A percentile compares a stretch with the other conserved stretches of the same genome.
Conservation (phyloP, 2,113 vertebrate species). For the Vidua macroura region DNA sequence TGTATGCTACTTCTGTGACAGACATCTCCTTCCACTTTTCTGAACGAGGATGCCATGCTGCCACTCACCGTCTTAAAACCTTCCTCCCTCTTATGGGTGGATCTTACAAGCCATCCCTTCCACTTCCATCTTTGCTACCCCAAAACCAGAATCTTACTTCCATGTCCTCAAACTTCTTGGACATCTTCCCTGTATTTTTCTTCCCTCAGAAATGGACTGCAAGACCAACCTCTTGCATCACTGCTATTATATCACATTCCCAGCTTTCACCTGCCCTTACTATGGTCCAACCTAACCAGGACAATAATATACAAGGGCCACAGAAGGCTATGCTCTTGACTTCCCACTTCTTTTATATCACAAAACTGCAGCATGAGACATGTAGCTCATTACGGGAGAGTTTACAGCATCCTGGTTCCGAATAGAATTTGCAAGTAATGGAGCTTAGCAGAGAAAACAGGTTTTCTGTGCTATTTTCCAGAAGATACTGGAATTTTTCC, state of each 20-base stretch:
- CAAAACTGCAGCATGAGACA: neutral
- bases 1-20: neutral
- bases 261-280: neutral
- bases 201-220: neutral
- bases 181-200: neutral
- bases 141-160: neutral
- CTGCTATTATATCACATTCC: no score
- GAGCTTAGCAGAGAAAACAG: neutral
- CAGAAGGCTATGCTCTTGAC: neutral
- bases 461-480: neutral
- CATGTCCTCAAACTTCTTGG: neutral
- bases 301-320: neutral
- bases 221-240: neutral
- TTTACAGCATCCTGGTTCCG: neutral
- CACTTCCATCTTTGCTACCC: fast-evolving
- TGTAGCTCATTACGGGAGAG: neutral
- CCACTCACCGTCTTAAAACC: neutral
- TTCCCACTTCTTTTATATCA: neutral
- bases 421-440: neutral
- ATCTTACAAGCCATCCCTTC: neutral
- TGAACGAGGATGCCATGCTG: neutral
- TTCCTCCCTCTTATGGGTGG: neutral
- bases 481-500: neutral
- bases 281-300: neutral
- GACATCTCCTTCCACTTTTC: neutral